phyloP scores from a whole-genome alignment of 2,888 invertebrate species.

The Leptopilina syphax region DNA sequence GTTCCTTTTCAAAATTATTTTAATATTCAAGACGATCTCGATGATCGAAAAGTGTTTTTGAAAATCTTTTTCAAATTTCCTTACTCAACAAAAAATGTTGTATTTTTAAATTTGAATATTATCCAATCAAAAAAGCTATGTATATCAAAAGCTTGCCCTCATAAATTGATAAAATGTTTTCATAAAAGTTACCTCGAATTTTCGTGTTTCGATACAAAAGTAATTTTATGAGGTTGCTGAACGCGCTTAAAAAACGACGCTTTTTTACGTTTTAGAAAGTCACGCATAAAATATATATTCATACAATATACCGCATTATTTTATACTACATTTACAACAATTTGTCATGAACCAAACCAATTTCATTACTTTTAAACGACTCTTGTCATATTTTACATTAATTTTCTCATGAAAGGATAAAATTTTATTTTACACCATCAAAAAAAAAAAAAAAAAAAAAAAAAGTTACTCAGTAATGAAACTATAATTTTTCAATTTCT shows the following conservation, averaged over 20 bases:
- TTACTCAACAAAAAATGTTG: too few relatives aligned
- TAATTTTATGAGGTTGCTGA: constrained; percentile 14
- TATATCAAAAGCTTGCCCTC: not conserved
- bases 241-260: not conserved
- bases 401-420: not conserved
- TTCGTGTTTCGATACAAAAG: not conserved
- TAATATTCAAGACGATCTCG: too few relatives aligned
- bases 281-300: not conserved
- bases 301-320: not conserved
- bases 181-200: constrained; percentile 9
- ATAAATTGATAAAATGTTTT: not conserved
- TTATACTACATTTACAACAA: not conserved
- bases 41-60: too few relatives aligned
- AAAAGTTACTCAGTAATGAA: not conserved
- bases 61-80: too few relatives aligned
- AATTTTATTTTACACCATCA: not conserved
- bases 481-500: not conserved
- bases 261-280: constrained; percentile 8
- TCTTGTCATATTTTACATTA: constrained; percentile 3
- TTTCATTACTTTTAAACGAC: not conserved
- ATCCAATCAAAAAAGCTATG: too few relatives aligned
- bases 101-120: too few relatives aligned
- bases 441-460: not conserved
- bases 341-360: constrained; percentile 1
- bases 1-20: too few relatives aligned